phyloP scores from a whole-genome alignment of 2,888 invertebrate genomes.

The Cephus sareptanus region DNA sequence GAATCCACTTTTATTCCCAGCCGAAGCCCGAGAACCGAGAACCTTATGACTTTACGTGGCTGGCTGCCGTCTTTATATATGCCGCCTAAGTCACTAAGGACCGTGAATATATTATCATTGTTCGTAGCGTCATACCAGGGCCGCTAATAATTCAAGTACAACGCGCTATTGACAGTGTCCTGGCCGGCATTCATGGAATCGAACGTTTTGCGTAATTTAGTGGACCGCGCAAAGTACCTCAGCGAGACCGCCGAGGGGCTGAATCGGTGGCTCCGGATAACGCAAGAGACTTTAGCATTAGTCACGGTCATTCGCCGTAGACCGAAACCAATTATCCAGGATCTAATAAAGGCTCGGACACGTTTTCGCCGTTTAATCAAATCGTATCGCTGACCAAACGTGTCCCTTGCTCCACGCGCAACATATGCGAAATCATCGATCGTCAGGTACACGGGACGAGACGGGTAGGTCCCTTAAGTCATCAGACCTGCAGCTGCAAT shows the following conservation, averaged over 20 bases:
- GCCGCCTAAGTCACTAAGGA: constrained; percentile 22
- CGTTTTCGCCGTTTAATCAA: neutral
- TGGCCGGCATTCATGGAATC: constrained; percentile 4
- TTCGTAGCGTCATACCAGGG: constrained; percentile 41
- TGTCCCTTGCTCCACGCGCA: neutral
- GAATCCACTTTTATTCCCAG: neutral
- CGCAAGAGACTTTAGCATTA: constrained; percentile 11
- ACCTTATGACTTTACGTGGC: neutral
- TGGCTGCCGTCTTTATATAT: neutral
- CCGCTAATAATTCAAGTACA: constrained; percentile 54
- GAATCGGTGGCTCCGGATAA: neutral
- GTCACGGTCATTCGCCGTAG: constrained; percentile 27
- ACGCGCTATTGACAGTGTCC: constrained; percentile 46
- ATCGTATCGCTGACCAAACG: neutral
- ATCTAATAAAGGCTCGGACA: neutral
- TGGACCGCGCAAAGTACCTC: constrained; percentile 5
- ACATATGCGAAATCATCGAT: neutral
- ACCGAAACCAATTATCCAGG: constrained; percentile 8
- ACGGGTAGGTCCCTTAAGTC: neutral
- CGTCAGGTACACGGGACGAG: neutral
- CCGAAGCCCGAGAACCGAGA: neutral
- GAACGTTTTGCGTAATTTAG: constrained; percentile 19
- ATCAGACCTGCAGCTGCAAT: neutral
- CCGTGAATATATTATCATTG: constrained; percentile 43
- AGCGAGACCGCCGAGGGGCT: neutral